phyloP scores from a whole-genome alignment of 2,113 vertebrate species.

The Panurus biarmicus region DNA sequence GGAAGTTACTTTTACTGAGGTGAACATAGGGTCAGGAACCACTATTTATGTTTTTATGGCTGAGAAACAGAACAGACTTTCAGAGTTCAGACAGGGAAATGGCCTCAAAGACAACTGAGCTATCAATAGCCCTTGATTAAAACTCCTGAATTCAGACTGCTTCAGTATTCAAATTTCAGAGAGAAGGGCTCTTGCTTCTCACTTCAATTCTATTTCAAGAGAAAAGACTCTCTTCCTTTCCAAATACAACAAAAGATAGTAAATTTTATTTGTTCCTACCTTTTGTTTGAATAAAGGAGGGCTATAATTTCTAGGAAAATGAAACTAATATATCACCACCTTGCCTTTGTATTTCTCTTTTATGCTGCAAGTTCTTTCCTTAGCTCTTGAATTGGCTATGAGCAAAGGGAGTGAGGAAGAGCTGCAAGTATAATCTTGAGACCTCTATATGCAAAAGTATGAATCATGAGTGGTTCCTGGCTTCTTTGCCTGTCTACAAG shows the following conservation, averaged over 20 bases:
- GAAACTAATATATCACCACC: not conserved
- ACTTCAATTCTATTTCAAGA: not conserved
- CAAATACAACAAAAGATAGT: not conserved
- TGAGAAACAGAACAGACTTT: not conserved
- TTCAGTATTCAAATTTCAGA: not conserved
- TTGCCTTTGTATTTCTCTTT: not conserved
- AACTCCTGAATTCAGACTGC: not conserved
- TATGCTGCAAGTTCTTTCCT: not conserved
- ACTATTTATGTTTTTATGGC: not conserved
- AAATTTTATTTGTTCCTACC: not conserved
- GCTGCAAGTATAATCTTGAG: not conserved
- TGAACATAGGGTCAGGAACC: fast-evolving
- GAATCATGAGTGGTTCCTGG: not conserved
- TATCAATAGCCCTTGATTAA: not conserved
- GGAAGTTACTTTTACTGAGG: not conserved
- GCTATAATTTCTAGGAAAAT: not conserved
- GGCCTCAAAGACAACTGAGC: not conserved
- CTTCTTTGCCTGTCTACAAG: not conserved
- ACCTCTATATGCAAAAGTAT: not conserved
- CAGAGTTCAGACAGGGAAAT: not conserved
- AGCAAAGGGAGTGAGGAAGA: not conserved
- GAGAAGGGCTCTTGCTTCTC: not conserved
- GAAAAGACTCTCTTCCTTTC: not conserved
- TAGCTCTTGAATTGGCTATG: not conserved
- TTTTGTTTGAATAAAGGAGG: not conserved